phyloP scores from a whole-genome alignment of 37 sponge, comb jelly and placozoan species.

The Theonella swinhoei region DNA sequence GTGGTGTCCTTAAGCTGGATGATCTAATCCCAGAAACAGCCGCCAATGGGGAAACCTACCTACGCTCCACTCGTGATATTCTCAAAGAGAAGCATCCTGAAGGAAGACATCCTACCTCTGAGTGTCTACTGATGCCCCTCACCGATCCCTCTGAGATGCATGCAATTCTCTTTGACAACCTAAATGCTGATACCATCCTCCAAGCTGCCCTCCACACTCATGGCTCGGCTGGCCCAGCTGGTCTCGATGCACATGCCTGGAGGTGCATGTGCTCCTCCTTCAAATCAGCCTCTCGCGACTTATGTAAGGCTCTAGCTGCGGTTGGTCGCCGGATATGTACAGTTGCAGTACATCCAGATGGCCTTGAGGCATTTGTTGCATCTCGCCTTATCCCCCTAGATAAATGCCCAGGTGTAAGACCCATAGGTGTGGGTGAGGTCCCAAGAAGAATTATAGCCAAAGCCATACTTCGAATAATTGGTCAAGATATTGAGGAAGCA shows the following conservation, averaged over 20 bases:
- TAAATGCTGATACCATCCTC: slow-evolving; percentile 25
- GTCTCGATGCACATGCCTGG: slow-evolving; percentile 46
- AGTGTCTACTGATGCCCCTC: background rate
- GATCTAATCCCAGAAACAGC: slow-evolving; percentile 4
- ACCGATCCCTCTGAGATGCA: background rate
- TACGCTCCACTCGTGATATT: background rate
- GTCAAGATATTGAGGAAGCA: slow-evolving; percentile 36
- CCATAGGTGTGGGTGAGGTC: slow-evolving; percentile 66
- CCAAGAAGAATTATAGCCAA: slow-evolving; percentile 53
- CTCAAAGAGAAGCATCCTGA: background rate
- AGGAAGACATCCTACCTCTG: slow-evolving; percentile 8
- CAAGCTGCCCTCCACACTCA: slow-evolving; percentile 13
- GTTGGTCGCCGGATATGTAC: slow-evolving; percentile 36
- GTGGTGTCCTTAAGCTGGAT: slow-evolving; percentile 22
- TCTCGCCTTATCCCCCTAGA: slow-evolving; percentile 55
- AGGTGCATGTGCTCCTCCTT: slow-evolving; percentile 49
- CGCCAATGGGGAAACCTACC: background rate
- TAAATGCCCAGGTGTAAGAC: too few species aligned
- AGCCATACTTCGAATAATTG: slow-evolving; percentile 28
- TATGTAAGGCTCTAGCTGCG: slow-evolving; percentile 47
- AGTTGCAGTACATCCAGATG: slow-evolving; percentile 27
- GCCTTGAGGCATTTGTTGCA: slow-evolving; percentile 29
- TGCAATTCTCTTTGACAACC: slow-evolving; percentile 21
- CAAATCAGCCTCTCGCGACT: slow-evolving; percentile 21
- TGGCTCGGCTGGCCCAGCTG: slow-evolving; percentile 48